Base-by-base conservation (phyloP, 2,888 invertebrate species). In the Cosmia pyralina region DNA sequence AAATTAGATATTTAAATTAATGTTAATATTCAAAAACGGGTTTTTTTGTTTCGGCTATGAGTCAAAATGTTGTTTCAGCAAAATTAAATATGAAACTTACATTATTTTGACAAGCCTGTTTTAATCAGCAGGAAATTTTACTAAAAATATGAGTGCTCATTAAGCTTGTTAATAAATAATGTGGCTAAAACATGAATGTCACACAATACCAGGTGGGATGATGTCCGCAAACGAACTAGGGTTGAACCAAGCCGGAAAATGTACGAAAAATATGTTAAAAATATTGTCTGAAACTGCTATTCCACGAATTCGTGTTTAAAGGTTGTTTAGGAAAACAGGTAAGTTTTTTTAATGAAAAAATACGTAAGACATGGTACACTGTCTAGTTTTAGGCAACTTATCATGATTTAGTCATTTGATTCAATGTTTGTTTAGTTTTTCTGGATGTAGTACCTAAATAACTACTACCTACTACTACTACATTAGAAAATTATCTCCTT, bases 131-230 rank as follows among this genome's bases (percentile, higher is more conserved):
- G 69, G 63, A 65, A 70, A 74, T 73, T 75, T 83, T 66, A 70
- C 44, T 73, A 75, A 83, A 84, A 79, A 85, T 77, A 83, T 81
- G 65, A 66, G 55, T 15, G 68, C 65, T 76, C 67, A 79, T 86
- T 85, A 86, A 72, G 71, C 77, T 44, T 46, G 68, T 72, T 79
- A 77, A 86, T 85, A 86, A 85, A 84, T 85, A 86, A 84, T 77
- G 64, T 69, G 44, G 79, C 77, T 84, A 85, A 84, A 73, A 82
- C 84, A 79, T 79, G 77, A 75, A 75, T 70, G 71, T 83, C 84
- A 86, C 63, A 85, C 69, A 76, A 81, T 69, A 60, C 75, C 84
- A 79, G 86, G 84, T 84, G 68, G 75, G 72, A 73, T 81, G 86
- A 84, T 76, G 74, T 75, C 72, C 70, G 38, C 74, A 73, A 77